phyloP scores from a whole-genome alignment of 2,113 vertebrate genomes.

The Podocnemis expansa region DNA sequence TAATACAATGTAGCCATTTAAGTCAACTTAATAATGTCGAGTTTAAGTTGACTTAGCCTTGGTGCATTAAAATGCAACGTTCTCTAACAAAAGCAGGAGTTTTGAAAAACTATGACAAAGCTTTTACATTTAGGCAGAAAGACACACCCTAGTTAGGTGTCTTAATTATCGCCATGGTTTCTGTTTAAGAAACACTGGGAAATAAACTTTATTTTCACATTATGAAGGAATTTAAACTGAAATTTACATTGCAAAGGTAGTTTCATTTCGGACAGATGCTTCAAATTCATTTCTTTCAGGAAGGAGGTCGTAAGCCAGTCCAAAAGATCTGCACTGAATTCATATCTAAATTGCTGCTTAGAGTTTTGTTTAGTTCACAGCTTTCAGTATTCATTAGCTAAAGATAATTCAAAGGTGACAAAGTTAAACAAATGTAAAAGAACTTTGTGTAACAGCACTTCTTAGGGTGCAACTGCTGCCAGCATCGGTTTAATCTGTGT shows the following conservation, averaged over 20 bases:
- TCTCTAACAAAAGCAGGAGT: neutral
- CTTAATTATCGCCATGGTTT: neutral
- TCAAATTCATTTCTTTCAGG: neutral
- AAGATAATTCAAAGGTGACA: neutral
- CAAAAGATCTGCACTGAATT: neutral
- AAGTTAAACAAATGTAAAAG: neutral
- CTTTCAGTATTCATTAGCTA: neutral
- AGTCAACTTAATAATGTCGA: too few relatives aligned
- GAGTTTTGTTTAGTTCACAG: neutral
- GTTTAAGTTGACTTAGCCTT: too few relatives aligned
- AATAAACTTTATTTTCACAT: neutral
- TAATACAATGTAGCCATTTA: too few relatives aligned
- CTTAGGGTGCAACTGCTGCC: neutral
- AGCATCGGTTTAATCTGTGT: neutral
- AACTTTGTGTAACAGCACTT: neutral
- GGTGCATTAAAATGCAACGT: neutral
- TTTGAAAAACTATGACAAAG: neutral
- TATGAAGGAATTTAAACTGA: neutral
- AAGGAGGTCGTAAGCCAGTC: neutral
- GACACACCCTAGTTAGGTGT: neutral
- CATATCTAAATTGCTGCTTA: neutral
- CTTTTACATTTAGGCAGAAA: neutral
- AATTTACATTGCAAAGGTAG: neutral
- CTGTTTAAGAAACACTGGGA: neutral
- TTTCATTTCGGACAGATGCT: neutral